Percentiles rank a stretch among this genome's conserved stretches.
Evolutionary conservation across 2,888 invertebrate genomes (phyloP).

Genomic region (Ptychoptera contaminata): DNA sequence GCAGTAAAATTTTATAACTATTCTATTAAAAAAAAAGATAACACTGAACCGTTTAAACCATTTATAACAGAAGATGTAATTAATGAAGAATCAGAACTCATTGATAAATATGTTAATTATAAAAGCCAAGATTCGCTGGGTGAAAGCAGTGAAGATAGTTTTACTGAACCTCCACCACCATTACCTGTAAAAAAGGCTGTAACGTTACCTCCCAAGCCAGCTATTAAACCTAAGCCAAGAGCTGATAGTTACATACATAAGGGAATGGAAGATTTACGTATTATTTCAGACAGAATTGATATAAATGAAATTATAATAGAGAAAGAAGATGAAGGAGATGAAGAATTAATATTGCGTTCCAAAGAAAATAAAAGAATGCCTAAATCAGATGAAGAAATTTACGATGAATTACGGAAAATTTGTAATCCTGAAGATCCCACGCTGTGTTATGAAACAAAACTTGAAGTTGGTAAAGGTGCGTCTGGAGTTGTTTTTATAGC

Average conservation of each 20-base stretch:
- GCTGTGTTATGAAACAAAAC: slow-evolving; percentile 60
- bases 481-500: slow-evolving; percentile 88
- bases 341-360: slow-evolving; percentile 22
- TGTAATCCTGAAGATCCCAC: slow-evolving; percentile 73
- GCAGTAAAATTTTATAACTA: slow-evolving; percentile 84
- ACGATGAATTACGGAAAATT: slow-evolving; percentile 57
- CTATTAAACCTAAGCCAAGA: slow-evolving; percentile 39
- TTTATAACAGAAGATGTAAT: slow-evolving; percentile 68
- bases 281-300: slow-evolving; percentile 21
- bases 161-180: slow-evolving; percentile 23
- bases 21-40: slow-evolving; percentile 66
- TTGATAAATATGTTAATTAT: slow-evolving; percentile 57
- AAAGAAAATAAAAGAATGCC: slow-evolving; percentile 26
- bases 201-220: slow-evolving; percentile 29
- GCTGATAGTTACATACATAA: slow-evolving; percentile 11
- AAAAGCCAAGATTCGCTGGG: slow-evolving; percentile 46
- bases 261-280: slow-evolving; percentile 26
- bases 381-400: slow-evolving; percentile 37
- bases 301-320: slow-evolving; percentile 26
- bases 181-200: slow-evolving; percentile 30
- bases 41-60: slow-evolving; percentile 57
- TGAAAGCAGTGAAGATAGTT: slow-evolving; percentile 23
- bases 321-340: slow-evolving; percentile 22
- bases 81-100: slow-evolving; percentile 67
- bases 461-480: slow-evolving; percentile 82